Base-by-base conservation (phyloP, 2,797 vertebrate genomes). In the Takifugu ocellatus region DNA sequence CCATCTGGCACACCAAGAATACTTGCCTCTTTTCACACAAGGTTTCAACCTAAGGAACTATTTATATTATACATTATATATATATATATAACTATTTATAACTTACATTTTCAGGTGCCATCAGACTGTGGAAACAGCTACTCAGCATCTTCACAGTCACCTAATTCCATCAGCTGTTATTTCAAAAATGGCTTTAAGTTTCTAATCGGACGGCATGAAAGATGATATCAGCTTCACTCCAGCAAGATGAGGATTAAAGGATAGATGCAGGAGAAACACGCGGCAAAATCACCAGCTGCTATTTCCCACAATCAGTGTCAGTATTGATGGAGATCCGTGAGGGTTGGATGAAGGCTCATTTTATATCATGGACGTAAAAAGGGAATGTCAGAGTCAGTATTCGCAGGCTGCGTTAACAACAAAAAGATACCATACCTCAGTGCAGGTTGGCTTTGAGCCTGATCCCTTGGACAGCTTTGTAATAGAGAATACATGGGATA, bases 381-480 rank as follows among this genome's bases (percentile, higher is more conserved):
- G 45, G 26, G 9, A 26, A 53, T 21, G 52, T 63, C 33, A 78
- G 42, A 64, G 60, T 84, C 66, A 81, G 74, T 57, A 67, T 46
- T 66, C 5, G 59, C 61, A 71, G 54, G 76, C 75, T 70, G 77
- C 50, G 56, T 54, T 59, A 88, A 81, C 66, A 79, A 79, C 63
- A 87, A 66, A 76, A 79, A 25, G 62, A 58, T 39, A 47, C 59
- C 84, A 47, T 91, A 92, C 89, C 90, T 92, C 85, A 89, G 84
- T 75, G 88, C 87, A 66, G 90, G 88, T 76, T 90, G 88, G 73
- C 80, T 86, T 81, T 88, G 90, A 78, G 82, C 81, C 88, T 87
- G 79, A 83, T 90, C 88, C 89, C 72, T 80, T 81, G 88, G 89
- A 81, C 89, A 90, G 90, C 91, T 90, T 91, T 90, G 85, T 69